phyloP scores from a whole-genome alignment of 2,797 vertebrate species.

The Limnodromus scolopaceus region DNA sequence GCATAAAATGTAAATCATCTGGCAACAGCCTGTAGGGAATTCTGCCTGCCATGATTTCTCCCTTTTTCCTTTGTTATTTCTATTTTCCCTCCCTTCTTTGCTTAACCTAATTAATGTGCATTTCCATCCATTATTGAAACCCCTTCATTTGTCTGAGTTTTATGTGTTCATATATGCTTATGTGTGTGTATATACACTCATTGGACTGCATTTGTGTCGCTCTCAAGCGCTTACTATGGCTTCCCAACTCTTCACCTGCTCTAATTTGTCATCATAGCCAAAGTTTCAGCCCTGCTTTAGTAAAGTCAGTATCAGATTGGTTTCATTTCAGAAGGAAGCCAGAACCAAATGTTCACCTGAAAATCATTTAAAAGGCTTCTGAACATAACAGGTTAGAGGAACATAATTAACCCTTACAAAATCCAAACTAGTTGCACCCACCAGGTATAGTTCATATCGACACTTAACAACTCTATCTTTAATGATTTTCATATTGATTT shows the following conservation, averaged over 20 bases:
- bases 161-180: background rate
- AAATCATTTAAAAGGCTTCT: background rate
- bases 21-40: background rate
- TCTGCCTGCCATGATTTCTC: conserved; percentile 7
- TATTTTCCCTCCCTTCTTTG: background rate
- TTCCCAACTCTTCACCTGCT: background rate
- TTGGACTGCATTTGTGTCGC: background rate
- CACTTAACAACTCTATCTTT: background rate
- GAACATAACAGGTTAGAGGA: background rate
- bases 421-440: background rate
- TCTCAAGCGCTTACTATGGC: background rate
- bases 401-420: background rate
- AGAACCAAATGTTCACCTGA: background rate
- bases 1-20: conserved; percentile 33
- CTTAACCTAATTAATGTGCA: background rate
- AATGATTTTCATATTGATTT: background rate
- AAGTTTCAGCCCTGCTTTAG: background rate
- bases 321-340: background rate
- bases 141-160: background rate
- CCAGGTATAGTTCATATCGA: background rate
- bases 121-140: background rate
- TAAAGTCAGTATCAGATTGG: background rate
- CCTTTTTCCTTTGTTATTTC: background rate
- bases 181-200: fast-evolving
- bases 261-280: background rate